Evolutionary conservation across 2,797 vertebrate genomes (phyloP).

Genomic region (Miopithecus talapoin): DNA sequence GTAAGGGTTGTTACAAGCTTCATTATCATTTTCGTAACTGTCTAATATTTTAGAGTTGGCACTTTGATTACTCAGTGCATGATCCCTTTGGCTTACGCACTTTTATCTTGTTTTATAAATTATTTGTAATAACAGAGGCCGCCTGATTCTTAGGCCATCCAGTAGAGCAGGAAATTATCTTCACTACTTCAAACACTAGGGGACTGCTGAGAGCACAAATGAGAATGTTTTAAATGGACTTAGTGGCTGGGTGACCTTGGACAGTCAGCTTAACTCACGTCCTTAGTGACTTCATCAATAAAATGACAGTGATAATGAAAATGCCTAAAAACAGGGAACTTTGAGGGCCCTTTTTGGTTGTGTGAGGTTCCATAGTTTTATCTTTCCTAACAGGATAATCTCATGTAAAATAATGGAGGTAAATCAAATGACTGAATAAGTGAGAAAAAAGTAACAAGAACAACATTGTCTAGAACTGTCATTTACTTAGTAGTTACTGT

Average conservation of each 20-base stretch:
- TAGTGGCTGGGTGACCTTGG: not conserved
- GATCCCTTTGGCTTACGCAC: slow-evolving; percentile 7
- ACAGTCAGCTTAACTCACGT: not conserved
- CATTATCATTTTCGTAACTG: slow-evolving; percentile 45
- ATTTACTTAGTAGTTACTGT: not conserved
- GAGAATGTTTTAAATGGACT: not conserved
- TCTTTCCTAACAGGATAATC: not conserved
- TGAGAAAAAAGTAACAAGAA: not conserved
- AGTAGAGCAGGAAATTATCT: not conserved
- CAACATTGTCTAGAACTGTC: not conserved
- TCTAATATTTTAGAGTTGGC: slow-evolving; percentile 52
- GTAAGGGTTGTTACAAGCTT: not conserved
- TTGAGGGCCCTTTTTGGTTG: not conserved
- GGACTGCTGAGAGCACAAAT: not conserved
- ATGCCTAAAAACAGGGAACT: not conserved
- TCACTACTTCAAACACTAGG: not conserved
- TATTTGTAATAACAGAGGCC: slow-evolving; percentile 18
- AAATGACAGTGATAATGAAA: not conserved
- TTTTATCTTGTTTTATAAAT: slow-evolving; percentile 41
- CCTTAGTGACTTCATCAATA: not conserved
- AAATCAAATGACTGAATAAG: not conserved
- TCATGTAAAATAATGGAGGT: not conserved
- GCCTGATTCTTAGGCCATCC: not conserved
- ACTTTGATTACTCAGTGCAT: slow-evolving; percentile 43
- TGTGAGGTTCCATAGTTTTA: not conserved